Conservation (phyloP, 2,113 vertebrate species). For the Triplophysa siluroides region DNA sequence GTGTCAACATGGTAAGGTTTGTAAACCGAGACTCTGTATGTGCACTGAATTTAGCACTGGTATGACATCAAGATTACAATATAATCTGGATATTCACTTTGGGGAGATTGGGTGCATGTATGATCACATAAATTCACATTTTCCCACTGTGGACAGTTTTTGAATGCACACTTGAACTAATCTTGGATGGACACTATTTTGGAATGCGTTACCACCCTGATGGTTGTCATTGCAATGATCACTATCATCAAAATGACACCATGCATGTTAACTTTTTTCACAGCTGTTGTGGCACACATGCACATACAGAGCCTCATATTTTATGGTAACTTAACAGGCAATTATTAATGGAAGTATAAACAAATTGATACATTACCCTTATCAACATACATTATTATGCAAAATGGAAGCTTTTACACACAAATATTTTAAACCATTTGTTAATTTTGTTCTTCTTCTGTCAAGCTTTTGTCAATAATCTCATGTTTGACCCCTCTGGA, state of each 20-base stretch:
- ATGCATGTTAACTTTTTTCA: not conserved
- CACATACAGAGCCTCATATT: constrained; percentile 12
- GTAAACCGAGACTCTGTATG: constrained; percentile 1
- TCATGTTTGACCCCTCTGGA: constrained; percentile 6
- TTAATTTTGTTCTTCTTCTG: constrained; percentile 30
- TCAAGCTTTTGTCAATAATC: constrained; percentile 32
- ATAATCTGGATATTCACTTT: constrained; percentile 5
- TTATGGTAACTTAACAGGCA: not conserved
- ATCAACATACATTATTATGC: not conserved
- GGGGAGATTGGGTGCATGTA: constrained; percentile 14
- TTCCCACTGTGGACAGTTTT: constrained; percentile 36
- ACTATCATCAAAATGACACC: not conserved
- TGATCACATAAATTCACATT: constrained; percentile 21
- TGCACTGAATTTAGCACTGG: not conserved
- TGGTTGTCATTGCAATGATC: not conserved
- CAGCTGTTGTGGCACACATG: not conserved
- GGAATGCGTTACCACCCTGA: too few relatives aligned
- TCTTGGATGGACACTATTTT: too few relatives aligned
- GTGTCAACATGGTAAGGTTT: constrained; percentile 4
- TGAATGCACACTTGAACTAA: not conserved
- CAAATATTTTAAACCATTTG: constrained; percentile 39
- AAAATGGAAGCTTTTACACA: constrained; percentile 40
- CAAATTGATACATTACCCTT: not conserved
- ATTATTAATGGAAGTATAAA: not conserved
- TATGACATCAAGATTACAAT: not conserved